Evolutionary conservation across 2,888 invertebrate species (phyloP).

Genomic region (Microplitis deprimator): DNA sequence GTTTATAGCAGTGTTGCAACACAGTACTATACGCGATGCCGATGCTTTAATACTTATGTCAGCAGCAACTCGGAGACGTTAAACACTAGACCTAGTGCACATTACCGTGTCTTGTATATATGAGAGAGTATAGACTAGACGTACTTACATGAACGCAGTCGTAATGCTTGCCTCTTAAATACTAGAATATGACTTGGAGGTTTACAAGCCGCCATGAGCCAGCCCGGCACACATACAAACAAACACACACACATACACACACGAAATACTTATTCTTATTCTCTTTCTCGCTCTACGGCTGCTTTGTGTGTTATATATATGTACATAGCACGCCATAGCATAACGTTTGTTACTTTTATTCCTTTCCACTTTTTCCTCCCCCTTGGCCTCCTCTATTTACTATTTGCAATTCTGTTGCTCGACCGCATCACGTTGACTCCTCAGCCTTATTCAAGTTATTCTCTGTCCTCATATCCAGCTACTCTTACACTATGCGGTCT

Average conservation of each 20-base stretch:
- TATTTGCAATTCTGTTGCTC: slow-evolving; percentile 39
- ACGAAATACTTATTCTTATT: slow-evolving; percentile 36
- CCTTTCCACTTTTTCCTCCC: slow-evolving; percentile 14
- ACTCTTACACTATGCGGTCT: slow-evolving; percentile 51
- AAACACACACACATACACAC: not conserved
- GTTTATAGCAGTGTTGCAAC: slow-evolving; percentile 59
- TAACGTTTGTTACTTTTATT: not conserved
- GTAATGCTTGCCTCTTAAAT: slow-evolving; percentile 64
- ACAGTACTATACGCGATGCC: slow-evolving; percentile 37
- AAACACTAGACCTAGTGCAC: slow-evolving; percentile 29
- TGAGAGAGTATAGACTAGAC: slow-evolving; percentile 36
- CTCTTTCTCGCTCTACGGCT: slow-evolving; percentile 1
- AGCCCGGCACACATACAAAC: slow-evolving; percentile 33
- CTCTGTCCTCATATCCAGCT: slow-evolving; percentile 16
- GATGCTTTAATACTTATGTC: slow-evolving; percentile 61
- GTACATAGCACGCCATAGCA: not conserved
- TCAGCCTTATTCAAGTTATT: slow-evolving; percentile 54
- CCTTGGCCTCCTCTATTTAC: slow-evolving; percentile 28
- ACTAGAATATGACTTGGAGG: slow-evolving; percentile 61
- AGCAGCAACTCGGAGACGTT: slow-evolving; percentile 31
- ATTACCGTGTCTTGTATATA: not conserved
- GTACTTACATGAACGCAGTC: slow-evolving; percentile 48
- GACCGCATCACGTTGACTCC: slow-evolving; percentile 33
- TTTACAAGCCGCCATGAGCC: slow-evolving; percentile 59
- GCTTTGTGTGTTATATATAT: not conserved